Evolutionary conservation across 2,888 invertebrate species (phyloP).

Genomic region (Xanthorhoe designata): DNA sequence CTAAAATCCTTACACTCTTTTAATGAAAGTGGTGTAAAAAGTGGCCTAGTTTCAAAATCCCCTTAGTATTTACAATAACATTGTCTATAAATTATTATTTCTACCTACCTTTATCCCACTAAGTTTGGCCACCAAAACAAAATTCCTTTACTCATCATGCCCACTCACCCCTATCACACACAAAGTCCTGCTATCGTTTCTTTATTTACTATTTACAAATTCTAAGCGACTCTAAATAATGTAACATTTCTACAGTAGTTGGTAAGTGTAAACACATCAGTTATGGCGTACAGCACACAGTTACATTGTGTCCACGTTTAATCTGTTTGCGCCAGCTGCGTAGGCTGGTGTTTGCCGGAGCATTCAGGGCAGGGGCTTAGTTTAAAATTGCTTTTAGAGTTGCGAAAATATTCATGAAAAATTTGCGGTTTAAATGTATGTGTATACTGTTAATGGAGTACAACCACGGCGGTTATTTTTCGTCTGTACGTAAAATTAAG

Average conservation of each 20-base stretch:
- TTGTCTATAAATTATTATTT: too few species aligned
- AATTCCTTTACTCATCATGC: too few species aligned
- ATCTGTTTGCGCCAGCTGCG: conserved; percentile 22
- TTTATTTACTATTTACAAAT: neutral
- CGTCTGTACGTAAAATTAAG: neutral
- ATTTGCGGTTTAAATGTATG: neutral
- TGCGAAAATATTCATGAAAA: conserved; percentile 12
- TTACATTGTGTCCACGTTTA: conserved; percentile 17
- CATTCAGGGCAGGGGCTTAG: conserved; percentile 2
- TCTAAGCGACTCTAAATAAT: neutral
- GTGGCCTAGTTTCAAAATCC: too few species aligned
- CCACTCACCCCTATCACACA: too few species aligned
- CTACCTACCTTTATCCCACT: too few species aligned
- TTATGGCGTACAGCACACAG: conserved; percentile 10
- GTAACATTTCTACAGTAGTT: neutral
- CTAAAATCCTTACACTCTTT: too few species aligned
- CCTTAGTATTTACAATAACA: too few species aligned
- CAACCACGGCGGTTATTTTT: neutral
- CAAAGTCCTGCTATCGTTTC: too few species aligned
- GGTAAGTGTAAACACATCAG: conserved; percentile 18
- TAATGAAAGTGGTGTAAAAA: too few species aligned
- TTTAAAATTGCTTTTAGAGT: conserved; percentile 12
- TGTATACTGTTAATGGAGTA: neutral
- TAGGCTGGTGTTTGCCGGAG: conserved; percentile 10
- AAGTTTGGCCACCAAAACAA: too few species aligned